Percentiles rank a stretch among this genome's conserved stretches.
phyloP scores from a whole-genome alignment of 2,797 vertebrate species.

The Distichodus sexfasciatus region DNA sequence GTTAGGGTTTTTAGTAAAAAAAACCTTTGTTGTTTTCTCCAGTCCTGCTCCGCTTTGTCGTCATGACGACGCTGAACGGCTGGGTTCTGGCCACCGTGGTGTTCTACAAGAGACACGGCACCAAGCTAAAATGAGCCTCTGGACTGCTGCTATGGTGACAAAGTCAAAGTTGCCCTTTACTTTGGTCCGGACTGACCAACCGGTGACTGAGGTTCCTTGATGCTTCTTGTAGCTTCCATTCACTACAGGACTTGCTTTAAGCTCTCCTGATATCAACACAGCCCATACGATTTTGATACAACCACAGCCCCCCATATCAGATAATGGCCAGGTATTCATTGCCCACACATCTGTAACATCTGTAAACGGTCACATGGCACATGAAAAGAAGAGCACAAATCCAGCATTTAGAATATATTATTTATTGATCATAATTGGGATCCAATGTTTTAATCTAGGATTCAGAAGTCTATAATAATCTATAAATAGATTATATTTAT shows the following conservation, averaged over 20 bases:
- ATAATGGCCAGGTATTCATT: neutral
- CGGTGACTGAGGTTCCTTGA: neutral
- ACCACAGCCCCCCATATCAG: neutral
- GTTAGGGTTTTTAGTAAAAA: too few relatives aligned
- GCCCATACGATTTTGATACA: neutral
- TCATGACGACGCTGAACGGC: constrained; percentile 12
- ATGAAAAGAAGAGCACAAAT: too few relatives aligned
- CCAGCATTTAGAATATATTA: too few relatives aligned
- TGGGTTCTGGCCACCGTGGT: constrained; percentile 5
- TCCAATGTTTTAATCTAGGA: too few relatives aligned
- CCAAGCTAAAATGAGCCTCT: neutral
- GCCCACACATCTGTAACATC: too few relatives aligned
- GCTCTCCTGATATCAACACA: neutral
- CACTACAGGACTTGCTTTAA: neutral
- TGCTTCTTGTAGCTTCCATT: neutral
- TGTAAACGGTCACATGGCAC: too few relatives aligned
- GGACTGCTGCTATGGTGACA: neutral
- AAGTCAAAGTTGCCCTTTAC: neutral
- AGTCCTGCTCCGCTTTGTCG: constrained; percentile 1
- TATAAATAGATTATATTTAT: too few relatives aligned
- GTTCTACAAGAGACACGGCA: neutral
- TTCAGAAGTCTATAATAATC: too few relatives aligned
- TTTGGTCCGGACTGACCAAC: neutral
- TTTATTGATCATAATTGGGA: too few relatives aligned
- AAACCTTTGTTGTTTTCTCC: neutral